Evolutionary conservation across 2,797 vertebrate species (phyloP).

Genomic region (Chromis chromis): DNA sequence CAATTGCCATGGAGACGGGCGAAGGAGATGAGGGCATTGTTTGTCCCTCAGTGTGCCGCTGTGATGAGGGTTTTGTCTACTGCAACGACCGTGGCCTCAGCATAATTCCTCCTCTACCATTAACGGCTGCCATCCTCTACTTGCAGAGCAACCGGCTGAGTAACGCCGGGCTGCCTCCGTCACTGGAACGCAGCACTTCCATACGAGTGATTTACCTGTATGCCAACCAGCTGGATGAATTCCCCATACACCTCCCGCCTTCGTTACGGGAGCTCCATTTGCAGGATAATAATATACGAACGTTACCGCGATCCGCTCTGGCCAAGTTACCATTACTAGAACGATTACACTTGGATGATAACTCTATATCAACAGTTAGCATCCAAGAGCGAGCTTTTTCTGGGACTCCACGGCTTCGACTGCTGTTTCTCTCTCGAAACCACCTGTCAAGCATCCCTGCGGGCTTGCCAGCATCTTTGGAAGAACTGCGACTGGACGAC

Average conservation of each 20-base stretch:
- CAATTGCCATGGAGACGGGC: slow-evolving; percentile 85
- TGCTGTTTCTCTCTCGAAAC: slow-evolving; percentile 94
- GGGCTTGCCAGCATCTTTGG: slow-evolving; percentile 91
- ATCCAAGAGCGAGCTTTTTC: slow-evolving; percentile 96
- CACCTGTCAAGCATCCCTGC: slow-evolving; percentile 96
- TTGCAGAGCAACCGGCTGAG: slow-evolving; percentile 96
- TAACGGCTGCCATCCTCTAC: slow-evolving; percentile 94
- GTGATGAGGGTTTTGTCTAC: slow-evolving; percentile 93
- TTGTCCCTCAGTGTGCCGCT: slow-evolving; percentile 93
- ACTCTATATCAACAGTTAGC: slow-evolving; percentile 95
- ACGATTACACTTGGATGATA: slow-evolving; percentile 95
- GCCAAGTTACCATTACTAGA: slow-evolving; percentile 92
- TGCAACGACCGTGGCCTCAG: slow-evolving; percentile 96
- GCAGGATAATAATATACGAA: slow-evolving; percentile 96
- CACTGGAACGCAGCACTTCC: slow-evolving; percentile 85
- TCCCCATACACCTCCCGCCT: slow-evolving; percentile 90
- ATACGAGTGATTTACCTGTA: slow-evolving; percentile 94
- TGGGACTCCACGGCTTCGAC: slow-evolving; percentile 88
- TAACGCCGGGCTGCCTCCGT: slow-evolving; percentile 90
- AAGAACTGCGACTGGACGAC: slow-evolving; percentile 94
- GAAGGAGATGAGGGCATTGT: slow-evolving; percentile 85
- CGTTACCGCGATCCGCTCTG: slow-evolving; percentile 88
- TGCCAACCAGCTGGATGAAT: slow-evolving; percentile 93
- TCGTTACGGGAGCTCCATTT: slow-evolving; percentile 94
- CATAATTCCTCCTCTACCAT: slow-evolving; percentile 90